Conservation (phyloP, 2,113 vertebrate species). For the Cryptotis parvus region DNA sequence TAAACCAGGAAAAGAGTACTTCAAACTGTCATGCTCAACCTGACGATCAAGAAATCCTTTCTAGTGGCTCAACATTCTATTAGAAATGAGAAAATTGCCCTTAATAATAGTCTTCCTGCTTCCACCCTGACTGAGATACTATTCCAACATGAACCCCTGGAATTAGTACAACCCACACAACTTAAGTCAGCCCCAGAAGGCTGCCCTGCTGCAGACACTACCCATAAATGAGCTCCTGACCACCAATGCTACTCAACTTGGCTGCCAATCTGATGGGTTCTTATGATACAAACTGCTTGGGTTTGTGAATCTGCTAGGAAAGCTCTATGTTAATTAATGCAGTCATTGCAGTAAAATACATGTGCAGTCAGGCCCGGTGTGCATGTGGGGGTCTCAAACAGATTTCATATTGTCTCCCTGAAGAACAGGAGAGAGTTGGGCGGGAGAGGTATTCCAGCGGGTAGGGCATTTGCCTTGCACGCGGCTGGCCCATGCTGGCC, state of each 20-base stretch:
- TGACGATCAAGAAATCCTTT: neutral
- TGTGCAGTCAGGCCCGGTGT: too few species aligned
- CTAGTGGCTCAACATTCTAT: neutral
- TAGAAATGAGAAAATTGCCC: constrained; percentile 28
- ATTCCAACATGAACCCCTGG: neutral
- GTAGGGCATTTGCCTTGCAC: too few species aligned
- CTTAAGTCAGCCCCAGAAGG: neutral
- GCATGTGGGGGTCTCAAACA: neutral
- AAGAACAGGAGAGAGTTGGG: too few species aligned
- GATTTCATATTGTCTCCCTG: neutral
- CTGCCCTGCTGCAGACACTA: neutral
- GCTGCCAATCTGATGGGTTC: neutral
- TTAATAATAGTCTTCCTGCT: neutral
- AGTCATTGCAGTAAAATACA: neutral
- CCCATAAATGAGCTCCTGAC: neutral
- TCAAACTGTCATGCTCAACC: neutral
- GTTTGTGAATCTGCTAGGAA: neutral
- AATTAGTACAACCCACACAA: neutral
- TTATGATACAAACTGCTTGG: neutral
- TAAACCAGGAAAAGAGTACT: neutral
- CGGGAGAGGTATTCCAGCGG: too few species aligned
- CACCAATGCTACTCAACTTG: neutral
- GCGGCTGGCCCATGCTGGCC: too few species aligned
- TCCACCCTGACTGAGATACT: neutral
- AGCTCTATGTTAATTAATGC: neutral